Evolutionary conservation across 1,140 invertebrate species (phyloP), one percentile per base, ranked within the genome.

Genomic region (Trialeurodes vaporariorum): DNA sequence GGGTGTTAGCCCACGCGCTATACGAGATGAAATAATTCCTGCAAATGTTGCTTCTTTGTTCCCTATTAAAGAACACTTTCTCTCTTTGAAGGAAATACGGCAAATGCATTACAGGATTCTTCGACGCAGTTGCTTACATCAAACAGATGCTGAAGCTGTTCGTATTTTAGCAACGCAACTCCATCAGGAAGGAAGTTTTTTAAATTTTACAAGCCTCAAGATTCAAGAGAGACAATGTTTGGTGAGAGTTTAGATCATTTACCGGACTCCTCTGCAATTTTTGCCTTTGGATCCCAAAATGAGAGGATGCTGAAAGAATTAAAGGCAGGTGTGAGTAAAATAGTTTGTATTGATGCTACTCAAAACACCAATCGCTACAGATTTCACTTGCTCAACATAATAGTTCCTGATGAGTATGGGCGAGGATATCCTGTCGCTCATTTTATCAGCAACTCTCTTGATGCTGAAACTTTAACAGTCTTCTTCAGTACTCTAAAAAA

Each of bases 381-480:
- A 9, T 61, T 23, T 61, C 22, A 61, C 25, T 22, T 61, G n/a
- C 22, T 61, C 5, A 5, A 61, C 22, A 11, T 61, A 11, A 22
- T 61, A 11, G 60, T 61, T 5, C 60, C 60, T 11, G 60, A 61
- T 61, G 60, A 61, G n/a, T 61, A 61, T 61, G 60, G 60, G 5
- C 5, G 5, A 11, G 60, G 60, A 11, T 61, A 11, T 25, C 60
- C 60, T 9, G 9, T 5, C 11, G 60, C 60, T 61, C n/a, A 61
- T 61, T 22, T 61, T 61, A 61, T 61, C 60, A 22, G n/a, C 22
- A 61, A 22, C n/a, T 25, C n/a, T 9, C 5, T 23, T 5, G n/a
- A 61, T 25, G 22, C n/a, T 61, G n/a, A 22, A 23, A 61, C 22
- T 25, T 22, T 61, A 25, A 25, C n/a, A 9, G 5, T 61, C 5